Base-by-base conservation (phyloP, 1,140 invertebrate species). In the Eciton burchellii region DNA sequence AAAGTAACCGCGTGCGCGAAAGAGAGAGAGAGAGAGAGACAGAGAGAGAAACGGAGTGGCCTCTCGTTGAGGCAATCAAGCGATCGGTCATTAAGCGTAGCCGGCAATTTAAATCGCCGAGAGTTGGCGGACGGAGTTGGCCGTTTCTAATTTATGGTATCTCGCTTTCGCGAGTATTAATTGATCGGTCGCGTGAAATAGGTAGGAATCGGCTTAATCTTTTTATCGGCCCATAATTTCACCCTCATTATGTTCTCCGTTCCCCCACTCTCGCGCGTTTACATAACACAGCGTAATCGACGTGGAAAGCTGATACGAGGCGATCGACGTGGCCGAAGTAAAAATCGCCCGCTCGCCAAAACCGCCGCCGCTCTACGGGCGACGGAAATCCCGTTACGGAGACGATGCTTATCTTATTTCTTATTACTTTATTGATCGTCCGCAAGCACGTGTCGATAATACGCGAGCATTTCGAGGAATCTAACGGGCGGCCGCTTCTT, bases 11-110 rank as follows among this genome's bases (percentile, higher is more conserved):
- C 16, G 19, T 45, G n/a, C 8, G 47, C 29, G 47, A 81, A 52
- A 74, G 54, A 14, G 65, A 73, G 41, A 45, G 52, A n/a, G 47
- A n/a, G 49, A 63, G n/a, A n/a, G n/a, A n/a, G n/a, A n/a, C n/a
- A n/a, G n/a, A n/a, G 21, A 49, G 24, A 57, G 57, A 43, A 49
- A 65, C 41, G 35, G 41, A 62, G 54, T 16, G 49, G 59, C n/a
- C n/a, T 68, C 86, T 88, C 72, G 65, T 88, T 88, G 59, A 76
- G 87, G 76, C 86, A 88, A 85, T 88, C 62, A 85, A 88, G 72
- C 73, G 45, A 52, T 45, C 79, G 41, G 66, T 84, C 71, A 77
- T 84, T 81, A 77, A 73, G 9, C 57, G 77, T 82, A 85, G 85
- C 71, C 85, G 54, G 57, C 49, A 79, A n/a, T n/a, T 59, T 85